Evolutionary conservation across 2,888 invertebrate species (phyloP).

Genomic region (Sinopyrophorus schimmeli): DNA sequence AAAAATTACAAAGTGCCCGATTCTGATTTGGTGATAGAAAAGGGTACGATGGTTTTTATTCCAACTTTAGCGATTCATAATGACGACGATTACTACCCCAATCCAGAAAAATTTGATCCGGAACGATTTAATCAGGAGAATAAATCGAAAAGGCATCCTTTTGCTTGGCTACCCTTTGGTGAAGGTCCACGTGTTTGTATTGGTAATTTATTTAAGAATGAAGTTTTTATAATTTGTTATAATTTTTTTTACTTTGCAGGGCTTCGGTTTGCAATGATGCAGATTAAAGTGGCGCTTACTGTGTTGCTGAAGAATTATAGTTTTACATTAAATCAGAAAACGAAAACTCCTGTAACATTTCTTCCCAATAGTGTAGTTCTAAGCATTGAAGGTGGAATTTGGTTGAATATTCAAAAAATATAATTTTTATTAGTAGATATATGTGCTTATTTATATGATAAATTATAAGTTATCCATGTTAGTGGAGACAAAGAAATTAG

Average conservation of each 20-base stretch:
- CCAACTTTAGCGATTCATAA: slow-evolving; percentile 42
- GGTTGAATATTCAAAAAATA: slow-evolving; percentile 1
- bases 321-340: slow-evolving; percentile 27
- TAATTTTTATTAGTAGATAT: too few relatives aligned
- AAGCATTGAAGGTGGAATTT: not conserved
- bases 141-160: slow-evolving; percentile 58
- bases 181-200: slow-evolving; percentile 61
- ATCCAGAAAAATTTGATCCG: slow-evolving; percentile 66
- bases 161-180: slow-evolving; percentile 62
- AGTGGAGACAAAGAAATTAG: too few relatives aligned
- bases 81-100: slow-evolving; percentile 50
- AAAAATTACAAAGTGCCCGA: slow-evolving; percentile 41
- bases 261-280: slow-evolving; percentile 47
- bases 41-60: slow-evolving; percentile 37
- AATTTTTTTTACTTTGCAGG: slow-evolving; percentile 49
- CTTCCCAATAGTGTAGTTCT: slow-evolving; percentile 15
- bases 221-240: too few relatives aligned
- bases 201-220: too few relatives aligned
- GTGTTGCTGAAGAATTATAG: slow-evolving; percentile 32
- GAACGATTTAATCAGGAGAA: slow-evolving; percentile 62
- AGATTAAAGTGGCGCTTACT: slow-evolving; percentile 35
- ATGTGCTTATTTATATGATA: too few relatives aligned
- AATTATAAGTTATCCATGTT: too few relatives aligned
- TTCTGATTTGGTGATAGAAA: slow-evolving; percentile 37
- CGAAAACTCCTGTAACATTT: slow-evolving; percentile 18